These are phyloP conservation scores for Spea bombifrons DNA, from an alignment of 2,113 vertebrate species.

Conservation along the genomic window DNA sequence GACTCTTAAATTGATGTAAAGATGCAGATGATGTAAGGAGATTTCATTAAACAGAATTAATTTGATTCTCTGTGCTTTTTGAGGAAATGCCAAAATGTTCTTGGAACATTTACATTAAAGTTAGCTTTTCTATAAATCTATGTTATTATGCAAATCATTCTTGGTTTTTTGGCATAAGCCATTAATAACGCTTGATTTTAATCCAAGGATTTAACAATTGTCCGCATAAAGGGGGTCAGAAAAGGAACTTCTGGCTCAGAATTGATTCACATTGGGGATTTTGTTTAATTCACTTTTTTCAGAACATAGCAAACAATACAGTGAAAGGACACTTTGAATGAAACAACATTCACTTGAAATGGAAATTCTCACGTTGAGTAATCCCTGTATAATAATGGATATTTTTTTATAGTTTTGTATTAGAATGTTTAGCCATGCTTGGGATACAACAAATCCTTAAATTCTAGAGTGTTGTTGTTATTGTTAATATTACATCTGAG, in stretches of 20 bases:
- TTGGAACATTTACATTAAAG: slow-evolving; percentile 22
- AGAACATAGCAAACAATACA: not conserved
- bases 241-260: not conserved
- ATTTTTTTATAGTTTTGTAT: too few species aligned
- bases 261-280: slow-evolving; percentile 2
- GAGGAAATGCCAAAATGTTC: not conserved
- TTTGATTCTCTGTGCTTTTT: slow-evolving; percentile 3
- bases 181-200: slow-evolving; percentile 23
- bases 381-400: too few species aligned
- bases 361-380: not conserved
- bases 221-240: slow-evolving; percentile 17
- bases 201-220: slow-evolving; percentile 19
- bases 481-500: too few species aligned
- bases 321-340: not conserved
- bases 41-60: not conserved
- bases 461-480: too few species aligned
- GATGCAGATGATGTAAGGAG: too few species aligned
- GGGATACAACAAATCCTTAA: too few species aligned
- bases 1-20: too few species aligned
- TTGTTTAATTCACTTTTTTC: not conserved
- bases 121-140: slow-evolving; percentile 13
- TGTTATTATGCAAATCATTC: slow-evolving; percentile 5
- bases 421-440: too few species aligned
- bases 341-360: not conserved
- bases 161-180: slow-evolving; percentile 13